Evolutionary conservation across 1,140 invertebrate species (phyloP), one percentile per base, ranked within the genome.

Genomic region (Homalodisca vitripennis): DNA sequence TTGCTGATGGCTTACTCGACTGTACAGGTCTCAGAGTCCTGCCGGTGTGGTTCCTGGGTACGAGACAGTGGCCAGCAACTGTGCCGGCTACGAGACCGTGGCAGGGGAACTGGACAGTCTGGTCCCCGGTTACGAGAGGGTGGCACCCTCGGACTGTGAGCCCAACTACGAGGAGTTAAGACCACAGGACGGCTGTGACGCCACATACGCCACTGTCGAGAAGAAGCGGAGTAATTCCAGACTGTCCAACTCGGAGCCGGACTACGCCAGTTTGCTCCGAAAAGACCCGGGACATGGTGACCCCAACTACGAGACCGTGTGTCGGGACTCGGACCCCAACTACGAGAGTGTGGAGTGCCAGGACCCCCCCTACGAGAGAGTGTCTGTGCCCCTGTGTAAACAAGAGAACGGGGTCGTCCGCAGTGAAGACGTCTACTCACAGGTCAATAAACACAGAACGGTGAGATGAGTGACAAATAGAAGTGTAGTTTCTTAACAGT

Each of bases 161-260:
- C 75, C 75, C 29, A 76, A 76, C 68, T 76, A 76, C 66, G 75
- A 76, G 68, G 75, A 76, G 65, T 69, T 76, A 53, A 67, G 71
- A 62, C 73, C 74, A 0, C 69, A 70, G n/a, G n/a, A n/a, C n/a
- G n/a, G n/a, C n/a, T n/a, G n/a, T n/a, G 63, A 65, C 14, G 27
- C 63, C 26, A 67, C 68, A 48, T 74, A 74, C 48, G 73, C 73
- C 20, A 71, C 51, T 10, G 71, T 74, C 32, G 70, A 74, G 41
- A 73, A 74, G 65, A 68, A 64, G 32, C 31, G 70, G n/a, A 70
- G 70, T 60, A 69, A 34, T 17, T 24, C 34, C 12, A 57, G 62
- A 22, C 24, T 69, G 17, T 48, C 27, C n/a, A 69, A 60, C 22
- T 31, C 66, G 41, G 75, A 76, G 62, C 75, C 73, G 17, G 74